Base-by-base conservation (phyloP, 2,113 vertebrate species). In the Megaptera novaeangliae region DNA sequence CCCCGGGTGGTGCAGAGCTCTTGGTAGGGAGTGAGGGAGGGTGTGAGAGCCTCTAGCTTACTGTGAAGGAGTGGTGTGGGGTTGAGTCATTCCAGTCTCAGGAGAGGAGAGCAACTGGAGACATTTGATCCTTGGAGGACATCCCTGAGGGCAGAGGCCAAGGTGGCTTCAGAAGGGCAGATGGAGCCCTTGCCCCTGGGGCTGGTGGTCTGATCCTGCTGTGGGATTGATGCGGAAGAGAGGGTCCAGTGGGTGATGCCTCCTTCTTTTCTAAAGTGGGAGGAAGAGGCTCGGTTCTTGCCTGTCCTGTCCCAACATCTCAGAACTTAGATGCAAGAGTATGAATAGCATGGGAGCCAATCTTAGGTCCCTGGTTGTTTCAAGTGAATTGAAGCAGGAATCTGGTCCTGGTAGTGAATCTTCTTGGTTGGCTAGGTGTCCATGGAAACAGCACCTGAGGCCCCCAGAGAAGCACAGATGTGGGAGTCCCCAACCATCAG, bases 381-480 rank as follows among this genome's bases (percentile, higher is more conserved):
- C 55, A 77, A 39, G 36, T 6, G 49, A 86, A 84, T 14, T 57
- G 52, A 91, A 75, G 64, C 27, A 71, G 71, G 59, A 88, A 84
- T 39, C 39, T 81, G 74, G 57, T 92, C 80, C 71, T 80, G n/a
- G 36, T 46, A 77, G 44, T 63, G 71, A 72, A 90, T 61, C 49
- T 57, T 78, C 75, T 31, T 71, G 64, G 74, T 14, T 72, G n/a
- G 71, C n/a, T 34, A 36, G 55, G 49, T 91, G 68, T 96, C 91
- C 85, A 46, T 23, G 81, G 81, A 88, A 77, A 97, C 4, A 87
- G 31, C 41, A 41, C 44, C 69, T 13, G 21, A 61, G 52, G 9
- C 34, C 13, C 21, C 34, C 41, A 29, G 20, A 69, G 52, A 39
- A 64, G 36, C 64, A 66, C 7, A 13, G 90, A 25, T 21, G 17